Base-by-base conservation (phyloP, 2,888 invertebrate species). In the Papilio protenor region DNA sequence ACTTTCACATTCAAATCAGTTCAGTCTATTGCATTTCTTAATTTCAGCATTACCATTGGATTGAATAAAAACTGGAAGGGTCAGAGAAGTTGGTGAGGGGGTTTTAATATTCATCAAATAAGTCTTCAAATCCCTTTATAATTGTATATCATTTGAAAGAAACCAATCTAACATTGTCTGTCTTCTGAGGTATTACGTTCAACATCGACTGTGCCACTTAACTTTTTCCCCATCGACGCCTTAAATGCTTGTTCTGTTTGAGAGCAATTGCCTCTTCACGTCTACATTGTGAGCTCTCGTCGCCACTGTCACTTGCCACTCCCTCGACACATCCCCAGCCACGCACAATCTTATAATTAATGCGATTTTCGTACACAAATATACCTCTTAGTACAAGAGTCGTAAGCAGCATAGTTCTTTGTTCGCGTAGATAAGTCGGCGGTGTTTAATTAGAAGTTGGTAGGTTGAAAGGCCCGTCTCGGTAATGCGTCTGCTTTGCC, bases 231-330 rank as follows among this genome's bases (percentile, higher is more conserved):
- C 82, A 80, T 84, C 84, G 80, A 87, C 88, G 85, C 88, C 87
- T 87, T 86, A 86, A 86, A 86, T 87, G 87, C 88, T 91, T 90
- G 91, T 90, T 90, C 87, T 88, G 83, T 91, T 86, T 87, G 87
- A 91, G 90, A 91, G 89, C 89, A 88, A 92, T 92, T 89, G 89
- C 90, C 90, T 88, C 91, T 92, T 88, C 85, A 87, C 85, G 89
- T 83, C 82, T 81, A 81, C 82, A 87, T 92, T 92, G 92, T 92
- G 89, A 87, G 80, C 84, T 86, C 83, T 85, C 87, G 87, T 85
- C 91, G 88, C 90, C 91, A 90, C 85, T 87, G 87, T 89, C 90
- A 87, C 89, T 90, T 87, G 82, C 85, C 87, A 86, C 86, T 87
- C 87, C 83, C 83, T 86, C 86, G 86, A 87, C 87, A 83, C 84